Base-by-base conservation (phyloP, 2,888 invertebrate species). In the Eupithecia abbreviata region DNA sequence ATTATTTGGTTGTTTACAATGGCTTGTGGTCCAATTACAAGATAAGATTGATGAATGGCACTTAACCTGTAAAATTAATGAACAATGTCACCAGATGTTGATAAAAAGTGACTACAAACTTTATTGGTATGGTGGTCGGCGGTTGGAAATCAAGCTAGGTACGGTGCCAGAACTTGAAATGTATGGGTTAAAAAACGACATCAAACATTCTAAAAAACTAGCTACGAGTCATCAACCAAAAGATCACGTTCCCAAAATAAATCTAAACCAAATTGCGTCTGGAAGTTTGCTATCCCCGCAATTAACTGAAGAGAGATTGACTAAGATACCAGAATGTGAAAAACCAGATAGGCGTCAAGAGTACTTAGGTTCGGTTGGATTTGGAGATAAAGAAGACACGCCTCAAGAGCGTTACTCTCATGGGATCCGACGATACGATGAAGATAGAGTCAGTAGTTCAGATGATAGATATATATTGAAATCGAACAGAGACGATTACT, bases 141-240 rank as follows among this genome's bases (percentile, higher is more conserved):
- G 13, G 42, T 42, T 42, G 15, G 42, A 18, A 15, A 12, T 30
- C 62, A 12, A 30, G 30, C 30, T 62, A 18, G 62, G 30, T 30
- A 18, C 18, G 4, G 62, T 62, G 62, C 62, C 62, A 30, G 62
- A 62, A 62, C 62, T 62, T 62, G 30, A 62, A 62, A 62, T 62
- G 18, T 30, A 30, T 18, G 18, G 18, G 18, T 12, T 30, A 10
- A 62, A 62, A 58, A 58, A 58, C 0, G 3, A 30, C 62, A 62
- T 2, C 2, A 30, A 62, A 18, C 58, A n/a, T 62, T 62, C 10
- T 30, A 62, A 62, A 30, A 62, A 62, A 0, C 30, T 12, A 4
- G 62, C 10, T 30, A 62, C 10, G 62, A 62, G 30, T 62, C 30
- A 62, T 62, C 10, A 62, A 62, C 62, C 12, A 62, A 30, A 30